phyloP scores from a whole-genome alignment of 2,113 vertebrate species.

The Polypterus senegalus region DNA sequence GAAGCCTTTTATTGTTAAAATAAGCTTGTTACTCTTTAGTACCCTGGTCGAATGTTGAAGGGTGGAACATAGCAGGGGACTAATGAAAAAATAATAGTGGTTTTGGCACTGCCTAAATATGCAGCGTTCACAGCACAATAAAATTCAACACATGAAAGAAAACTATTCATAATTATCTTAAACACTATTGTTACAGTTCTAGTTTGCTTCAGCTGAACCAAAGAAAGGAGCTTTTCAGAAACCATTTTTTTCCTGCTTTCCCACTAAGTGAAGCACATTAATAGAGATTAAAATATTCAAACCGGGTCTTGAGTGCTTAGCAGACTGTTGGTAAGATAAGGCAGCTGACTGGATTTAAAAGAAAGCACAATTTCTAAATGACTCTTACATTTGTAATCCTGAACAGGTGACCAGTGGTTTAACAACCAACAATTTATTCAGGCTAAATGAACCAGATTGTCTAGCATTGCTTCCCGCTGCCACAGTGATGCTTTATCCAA shows the following conservation, averaged over 20 bases:
- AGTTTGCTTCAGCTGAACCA: slow-evolving; percentile 26
- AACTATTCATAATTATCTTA: slow-evolving; percentile 9
- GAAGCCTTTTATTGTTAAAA: slow-evolving; percentile 5
- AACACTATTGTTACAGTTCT: slow-evolving; percentile 15
- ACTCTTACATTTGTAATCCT: slow-evolving; percentile 19
- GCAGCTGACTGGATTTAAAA: slow-evolving; percentile 24
- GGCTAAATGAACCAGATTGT: slow-evolving; percentile 8
- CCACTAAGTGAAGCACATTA: slow-evolving; percentile 28
- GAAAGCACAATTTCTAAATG: slow-evolving; percentile 18
- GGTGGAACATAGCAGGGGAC: not conserved
- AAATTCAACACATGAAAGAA: not conserved
- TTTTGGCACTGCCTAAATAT: slow-evolving; percentile 14
- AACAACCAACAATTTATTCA: slow-evolving; percentile 15
- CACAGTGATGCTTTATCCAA: not conserved
- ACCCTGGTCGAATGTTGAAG: slow-evolving; percentile 1
- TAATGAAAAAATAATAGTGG: slow-evolving; percentile 1
- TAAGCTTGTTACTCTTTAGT: slow-evolving; percentile 13
- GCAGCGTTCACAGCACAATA: slow-evolving; percentile 5
- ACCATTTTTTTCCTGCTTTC: slow-evolving; percentile 27
- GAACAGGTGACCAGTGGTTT: slow-evolving; percentile 22
- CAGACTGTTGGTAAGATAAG: slow-evolving; percentile 29
- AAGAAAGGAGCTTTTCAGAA: slow-evolving; percentile 29
- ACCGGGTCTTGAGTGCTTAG: slow-evolving; percentile 25
- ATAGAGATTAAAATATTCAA: slow-evolving; percentile 36
- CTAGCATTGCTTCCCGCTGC: not conserved